Conservation (phyloP, 2,797 vertebrate genomes). For the Fundulus diaphanus region DNA sequence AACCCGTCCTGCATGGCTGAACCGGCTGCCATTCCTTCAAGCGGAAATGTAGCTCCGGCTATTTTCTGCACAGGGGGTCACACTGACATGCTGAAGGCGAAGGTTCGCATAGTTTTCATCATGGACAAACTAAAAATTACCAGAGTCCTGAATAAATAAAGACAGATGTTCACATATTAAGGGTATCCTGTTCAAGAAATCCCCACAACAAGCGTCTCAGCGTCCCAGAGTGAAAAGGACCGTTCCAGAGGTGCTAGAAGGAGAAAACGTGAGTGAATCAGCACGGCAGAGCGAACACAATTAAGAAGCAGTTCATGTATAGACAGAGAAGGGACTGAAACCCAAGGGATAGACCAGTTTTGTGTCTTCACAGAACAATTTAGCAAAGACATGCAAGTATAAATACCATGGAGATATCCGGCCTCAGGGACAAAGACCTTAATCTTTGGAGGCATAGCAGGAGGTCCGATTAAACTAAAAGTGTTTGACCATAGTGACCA, state of each 20-base stretch:
- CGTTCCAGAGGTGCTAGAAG: neutral
- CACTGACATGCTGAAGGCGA: neutral
- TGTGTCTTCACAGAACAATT: neutral
- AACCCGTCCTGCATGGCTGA: neutral
- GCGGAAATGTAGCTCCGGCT: neutral
- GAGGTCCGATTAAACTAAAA: neutral
- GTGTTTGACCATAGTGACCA: neutral
- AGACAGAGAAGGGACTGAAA: neutral
- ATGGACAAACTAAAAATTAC: neutral
- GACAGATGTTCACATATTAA: neutral
- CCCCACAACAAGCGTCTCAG: neutral
- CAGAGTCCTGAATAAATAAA: neutral
- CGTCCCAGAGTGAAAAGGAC: neutral
- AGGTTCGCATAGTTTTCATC: neutral
- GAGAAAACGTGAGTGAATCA: neutral
- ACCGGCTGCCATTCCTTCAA: neutral
- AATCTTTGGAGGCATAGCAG: neutral
- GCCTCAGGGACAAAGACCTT: neutral
- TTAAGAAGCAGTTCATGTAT: neutral
- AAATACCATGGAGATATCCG: too few species aligned
- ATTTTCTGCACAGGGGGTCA: neutral
- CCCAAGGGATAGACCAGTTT: neutral
- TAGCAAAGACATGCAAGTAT: neutral
- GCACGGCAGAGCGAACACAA: too few species aligned
- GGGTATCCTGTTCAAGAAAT: neutral